These are phyloP conservation scores for Pediacus dermestoides DNA, from an alignment of 2,888 invertebrate species.

Conservation along the genomic window DNA sequence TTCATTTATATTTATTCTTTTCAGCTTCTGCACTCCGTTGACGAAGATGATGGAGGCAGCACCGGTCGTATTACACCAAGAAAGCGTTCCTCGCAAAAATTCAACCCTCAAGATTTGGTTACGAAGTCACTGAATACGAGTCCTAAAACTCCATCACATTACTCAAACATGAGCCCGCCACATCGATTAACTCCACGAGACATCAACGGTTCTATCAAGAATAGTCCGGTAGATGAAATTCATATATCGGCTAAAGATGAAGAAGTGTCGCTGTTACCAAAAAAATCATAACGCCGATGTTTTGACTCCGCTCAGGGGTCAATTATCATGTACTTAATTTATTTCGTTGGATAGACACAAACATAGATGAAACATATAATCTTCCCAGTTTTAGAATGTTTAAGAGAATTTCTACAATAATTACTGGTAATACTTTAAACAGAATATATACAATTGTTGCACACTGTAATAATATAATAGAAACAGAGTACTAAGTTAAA, in stretches of 20 bases:
- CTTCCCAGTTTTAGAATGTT: no score
- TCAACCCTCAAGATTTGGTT: constrained; percentile 19
- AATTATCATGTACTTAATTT: no score
- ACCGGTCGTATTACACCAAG: constrained; percentile 40
- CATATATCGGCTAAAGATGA: constrained; percentile 34
- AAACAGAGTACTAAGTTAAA: no score
- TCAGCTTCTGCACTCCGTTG: constrained; percentile 72
- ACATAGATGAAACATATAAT: no score
- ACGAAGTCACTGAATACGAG: constrained; percentile 25
- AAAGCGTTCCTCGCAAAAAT: constrained; percentile 35
- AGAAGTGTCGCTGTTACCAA: constrained; percentile 42
- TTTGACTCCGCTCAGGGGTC: constrained; percentile 17
- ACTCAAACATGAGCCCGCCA: constrained; percentile 40
- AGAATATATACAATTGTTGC: no score
- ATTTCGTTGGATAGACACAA: no score
- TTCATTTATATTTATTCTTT: constrained; percentile 20
- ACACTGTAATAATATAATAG: no score
- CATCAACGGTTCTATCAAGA: constrained; percentile 42
- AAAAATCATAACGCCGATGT: constrained; percentile 43
- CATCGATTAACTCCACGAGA: constrained; percentile 35
- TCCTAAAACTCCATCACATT: constrained; percentile 39
- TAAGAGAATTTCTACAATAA: no score
- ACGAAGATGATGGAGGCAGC: constrained; percentile 69
- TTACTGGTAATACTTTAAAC: no score
- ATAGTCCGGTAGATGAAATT: constrained; percentile 34